Evolutionary conservation across 2,113 vertebrate species (phyloP).

Genomic region (Pelobates fuscus): DNA sequence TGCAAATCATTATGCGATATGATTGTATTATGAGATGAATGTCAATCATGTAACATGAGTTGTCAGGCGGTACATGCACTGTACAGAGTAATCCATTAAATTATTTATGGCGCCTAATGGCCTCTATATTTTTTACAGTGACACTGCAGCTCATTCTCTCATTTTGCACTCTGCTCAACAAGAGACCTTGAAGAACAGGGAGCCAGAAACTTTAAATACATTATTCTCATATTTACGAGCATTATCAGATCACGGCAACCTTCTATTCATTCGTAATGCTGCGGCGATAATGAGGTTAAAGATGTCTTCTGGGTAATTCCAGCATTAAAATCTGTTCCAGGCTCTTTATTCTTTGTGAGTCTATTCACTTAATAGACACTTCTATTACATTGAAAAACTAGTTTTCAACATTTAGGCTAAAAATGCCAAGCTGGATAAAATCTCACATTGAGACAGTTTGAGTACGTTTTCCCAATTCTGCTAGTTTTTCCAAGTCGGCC

Average conservation of each 20-base stretch:
- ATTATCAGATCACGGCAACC: neutral
- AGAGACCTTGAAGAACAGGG: neutral
- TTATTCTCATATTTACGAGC: neutral
- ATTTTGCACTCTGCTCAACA: neutral
- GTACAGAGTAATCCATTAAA: conserved; percentile 13
- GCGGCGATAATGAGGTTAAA: neutral
- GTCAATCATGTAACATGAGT: conserved; percentile 6
- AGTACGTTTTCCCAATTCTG: too few species aligned
- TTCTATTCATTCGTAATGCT: neutral
- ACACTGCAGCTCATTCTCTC: conserved; percentile 1
- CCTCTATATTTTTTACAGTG: conserved; percentile 21
- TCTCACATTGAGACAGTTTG: too few species aligned
- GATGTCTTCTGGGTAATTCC: neutral
- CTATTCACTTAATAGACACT: too few species aligned
- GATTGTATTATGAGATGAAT: conserved; percentile 16
- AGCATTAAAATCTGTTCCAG: too few species aligned
- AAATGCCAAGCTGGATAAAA: too few species aligned
- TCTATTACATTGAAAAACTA: too few species aligned
- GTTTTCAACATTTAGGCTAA: too few species aligned
- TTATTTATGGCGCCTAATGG: conserved; percentile 40
- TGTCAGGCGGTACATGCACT: conserved; percentile 20
- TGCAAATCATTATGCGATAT: conserved; percentile 6
- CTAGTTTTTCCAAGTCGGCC: too few species aligned
- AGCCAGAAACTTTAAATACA: neutral
- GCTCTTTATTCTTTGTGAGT: too few species aligned